Conservation (phyloP, 2,888 invertebrate genomes). For the Agrenia bidenticulata region DNA sequence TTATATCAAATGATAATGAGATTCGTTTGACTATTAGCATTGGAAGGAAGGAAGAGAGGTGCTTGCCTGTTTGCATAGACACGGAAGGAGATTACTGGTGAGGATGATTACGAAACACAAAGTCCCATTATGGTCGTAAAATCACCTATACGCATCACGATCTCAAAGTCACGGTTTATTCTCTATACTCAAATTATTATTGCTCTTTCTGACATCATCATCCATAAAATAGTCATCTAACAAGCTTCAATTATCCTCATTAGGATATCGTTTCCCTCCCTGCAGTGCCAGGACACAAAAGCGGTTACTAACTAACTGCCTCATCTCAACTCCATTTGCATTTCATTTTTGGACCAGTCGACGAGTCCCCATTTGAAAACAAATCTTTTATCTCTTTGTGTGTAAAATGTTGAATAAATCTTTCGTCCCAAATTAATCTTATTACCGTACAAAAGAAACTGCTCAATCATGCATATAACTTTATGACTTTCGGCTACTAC, state of each 20-base stretch:
- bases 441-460: background rate
- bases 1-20: conserved; percentile 1
- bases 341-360: background rate
- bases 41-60: background rate
- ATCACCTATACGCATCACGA: conserved; percentile 21
- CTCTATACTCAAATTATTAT: conserved; percentile 28
- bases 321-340: background rate
- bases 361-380: conserved; percentile 2
- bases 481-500: background rate
- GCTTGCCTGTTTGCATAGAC: background rate
- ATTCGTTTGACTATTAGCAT: conserved; percentile 1
- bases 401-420: background rate
- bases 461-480: conserved; percentile 7
- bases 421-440: background rate
- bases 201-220: conserved; percentile 36
- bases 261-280: conserved; percentile 21
- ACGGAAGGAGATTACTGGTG: background rate
- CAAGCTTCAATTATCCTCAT: conserved; percentile 32
- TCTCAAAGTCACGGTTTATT: conserved; percentile 10
- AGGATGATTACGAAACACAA: background rate
- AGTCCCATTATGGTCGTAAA: conserved; percentile 9
- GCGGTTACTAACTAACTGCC: conserved; percentile 1
- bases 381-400: background rate
- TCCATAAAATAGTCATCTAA: conserved; percentile 32
- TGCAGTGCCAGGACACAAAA: conserved; percentile 3